phyloP scores from a whole-genome alignment of 64 coral and sea anemone genomes.

The Orbicella faveolata region DNA sequence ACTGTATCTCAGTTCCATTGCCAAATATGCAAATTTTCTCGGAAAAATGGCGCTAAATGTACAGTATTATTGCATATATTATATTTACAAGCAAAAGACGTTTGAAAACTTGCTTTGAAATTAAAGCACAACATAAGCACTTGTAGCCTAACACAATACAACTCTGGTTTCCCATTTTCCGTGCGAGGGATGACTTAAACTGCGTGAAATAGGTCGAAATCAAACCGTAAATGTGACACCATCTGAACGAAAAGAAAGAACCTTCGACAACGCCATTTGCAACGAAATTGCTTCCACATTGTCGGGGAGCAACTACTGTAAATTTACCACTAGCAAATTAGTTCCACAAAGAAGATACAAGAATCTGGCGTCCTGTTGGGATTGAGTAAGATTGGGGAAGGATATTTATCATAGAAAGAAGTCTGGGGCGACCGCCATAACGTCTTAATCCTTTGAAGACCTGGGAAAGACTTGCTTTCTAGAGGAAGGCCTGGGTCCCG shows the following conservation, averaged over 20 bases:
- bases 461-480: constrained; percentile 86
- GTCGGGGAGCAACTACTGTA: neutral
- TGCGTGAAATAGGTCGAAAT: neutral
- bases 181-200: neutral
- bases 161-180: neutral
- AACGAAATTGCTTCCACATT: neutral
- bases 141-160: neutral
- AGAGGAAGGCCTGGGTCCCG: constrained; percentile 95
- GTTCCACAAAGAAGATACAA: neutral
- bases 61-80: neutral
- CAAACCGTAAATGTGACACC: neutral
- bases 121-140: neutral
- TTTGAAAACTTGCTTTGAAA: neutral
- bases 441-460: constrained; percentile 66
- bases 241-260: neutral
- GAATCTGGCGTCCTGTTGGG: neutral
- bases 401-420: constrained; percentile 68
- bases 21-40: constrained; percentile 3
- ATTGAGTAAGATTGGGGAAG: constrained; percentile 46
- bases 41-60: constrained; percentile 15
- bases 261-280: neutral
- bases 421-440: constrained; percentile 91
- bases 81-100: neutral
- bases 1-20: neutral
- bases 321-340: neutral